A percentile compares a stretch with the other conserved stretches of the same genome.
Evolutionary conservation across 2,113 vertebrate genomes (phyloP).

Genomic region (Collichthys lucidus): DNA sequence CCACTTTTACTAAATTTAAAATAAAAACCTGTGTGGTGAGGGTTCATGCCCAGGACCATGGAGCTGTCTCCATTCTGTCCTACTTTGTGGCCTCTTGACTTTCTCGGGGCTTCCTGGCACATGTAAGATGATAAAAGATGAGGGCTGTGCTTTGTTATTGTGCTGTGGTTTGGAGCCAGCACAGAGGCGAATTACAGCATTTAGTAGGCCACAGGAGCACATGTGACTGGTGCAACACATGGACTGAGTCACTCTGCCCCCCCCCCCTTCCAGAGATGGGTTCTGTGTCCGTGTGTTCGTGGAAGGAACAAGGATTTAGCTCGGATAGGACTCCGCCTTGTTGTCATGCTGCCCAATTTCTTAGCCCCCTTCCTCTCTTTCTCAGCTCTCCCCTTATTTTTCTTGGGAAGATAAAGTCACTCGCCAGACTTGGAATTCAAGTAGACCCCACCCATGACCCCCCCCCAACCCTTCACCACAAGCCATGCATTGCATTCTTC

Average conservation of each 20-base stretch:
- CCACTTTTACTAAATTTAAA: background rate
- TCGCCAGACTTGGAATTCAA: constrained; percentile 49
- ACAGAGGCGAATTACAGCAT: constrained; percentile 73
- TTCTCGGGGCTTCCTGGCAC: constrained; percentile 65
- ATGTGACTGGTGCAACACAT: constrained; percentile 83
- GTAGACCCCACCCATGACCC: constrained; percentile 49
- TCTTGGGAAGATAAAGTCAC: constrained; percentile 60
- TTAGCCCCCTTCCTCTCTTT: background rate
- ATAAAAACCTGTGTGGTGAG: background rate
- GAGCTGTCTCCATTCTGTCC: constrained; percentile 44
- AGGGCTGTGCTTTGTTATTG: constrained; percentile 70
- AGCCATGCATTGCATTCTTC: constrained; percentile 62
- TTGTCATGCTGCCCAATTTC: constrained; percentile 54
- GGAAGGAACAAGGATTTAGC: constrained; percentile 69
- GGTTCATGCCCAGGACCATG: constrained; percentile 11
- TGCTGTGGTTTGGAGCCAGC: constrained; percentile 68
- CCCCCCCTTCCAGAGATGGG: constrained; percentile 35
- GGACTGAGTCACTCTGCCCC: constrained; percentile 67
- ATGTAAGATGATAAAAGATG: constrained; percentile 62
- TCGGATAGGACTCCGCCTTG: constrained; percentile 63
- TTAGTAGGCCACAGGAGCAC: constrained; percentile 78
- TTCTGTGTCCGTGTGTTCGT: constrained; percentile 67
- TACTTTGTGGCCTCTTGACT: constrained; percentile 55
- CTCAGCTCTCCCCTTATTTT: constrained; percentile 28
- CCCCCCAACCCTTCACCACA: constrained; percentile 39